Conservation (phyloP, 2,888 invertebrate genomes). For the Limulus polyphemus region DNA sequence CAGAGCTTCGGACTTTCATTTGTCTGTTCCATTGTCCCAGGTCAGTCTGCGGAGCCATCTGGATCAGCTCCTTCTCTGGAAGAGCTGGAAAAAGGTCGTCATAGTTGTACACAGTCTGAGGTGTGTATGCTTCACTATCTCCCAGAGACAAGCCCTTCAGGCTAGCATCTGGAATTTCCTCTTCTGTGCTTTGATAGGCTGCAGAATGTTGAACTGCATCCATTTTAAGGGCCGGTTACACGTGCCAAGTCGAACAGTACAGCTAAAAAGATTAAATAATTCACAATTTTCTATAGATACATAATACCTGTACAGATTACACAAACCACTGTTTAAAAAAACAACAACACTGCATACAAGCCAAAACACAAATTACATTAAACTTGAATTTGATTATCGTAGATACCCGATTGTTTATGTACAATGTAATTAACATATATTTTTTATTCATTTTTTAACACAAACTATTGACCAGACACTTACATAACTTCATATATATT, state of each 20-base stretch:
- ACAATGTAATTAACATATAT: too few species aligned
- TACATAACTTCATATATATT: too few species aligned
- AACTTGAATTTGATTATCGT: too few species aligned
- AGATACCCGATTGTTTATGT: too few species aligned
- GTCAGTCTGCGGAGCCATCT: too few species aligned
- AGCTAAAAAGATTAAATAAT: neutral
- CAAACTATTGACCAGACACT: too few species aligned
- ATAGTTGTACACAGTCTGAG: conserved; percentile 42
- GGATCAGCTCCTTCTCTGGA: conserved; percentile 45
- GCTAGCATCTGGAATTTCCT: too few species aligned
- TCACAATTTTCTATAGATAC: neutral
- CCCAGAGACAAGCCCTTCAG: neutral
- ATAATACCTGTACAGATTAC: too few species aligned
- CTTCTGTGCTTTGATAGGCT: conserved; percentile 11
- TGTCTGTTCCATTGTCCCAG: conserved; percentile 54
- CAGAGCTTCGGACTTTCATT: conserved; percentile 69
- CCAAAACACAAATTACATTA: too few species aligned
- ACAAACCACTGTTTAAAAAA: too few species aligned
- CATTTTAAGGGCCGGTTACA: conserved; percentile 6
- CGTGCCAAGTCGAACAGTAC: conserved; percentile 25
- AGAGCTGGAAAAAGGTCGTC: conserved; percentile 90
- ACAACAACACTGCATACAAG: too few species aligned
- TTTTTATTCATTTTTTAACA: too few species aligned
- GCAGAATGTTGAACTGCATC: conserved; percentile 19
- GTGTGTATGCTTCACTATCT: conserved; percentile 8